Evolutionary conservation across 2,797 vertebrate genomes (phyloP).

Genomic region (Acanthurus leucopareius): DNA sequence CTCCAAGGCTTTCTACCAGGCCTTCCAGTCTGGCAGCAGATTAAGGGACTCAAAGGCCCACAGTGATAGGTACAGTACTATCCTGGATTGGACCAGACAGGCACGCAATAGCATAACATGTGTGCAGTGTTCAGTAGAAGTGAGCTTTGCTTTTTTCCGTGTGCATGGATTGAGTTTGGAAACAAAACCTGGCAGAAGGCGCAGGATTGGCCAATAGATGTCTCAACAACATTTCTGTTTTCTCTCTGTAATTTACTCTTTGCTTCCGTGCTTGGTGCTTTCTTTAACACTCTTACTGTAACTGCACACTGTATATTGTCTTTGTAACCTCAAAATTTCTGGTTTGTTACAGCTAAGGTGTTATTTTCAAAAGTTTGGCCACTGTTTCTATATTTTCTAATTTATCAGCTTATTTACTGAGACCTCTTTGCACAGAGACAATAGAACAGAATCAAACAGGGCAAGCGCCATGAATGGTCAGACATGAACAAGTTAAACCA

Average conservation of each 20-base stretch:
- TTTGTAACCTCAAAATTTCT: background rate
- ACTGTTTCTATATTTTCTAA: background rate
- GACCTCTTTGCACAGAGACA: slow-evolving; percentile 12
- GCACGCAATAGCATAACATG: slow-evolving; percentile 72
- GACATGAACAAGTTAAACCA: slow-evolving; percentile 16
- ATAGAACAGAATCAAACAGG: background rate
- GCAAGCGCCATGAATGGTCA: slow-evolving; percentile 13
- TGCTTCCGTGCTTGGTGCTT: slow-evolving; percentile 1
- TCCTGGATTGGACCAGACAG: slow-evolving; percentile 79
- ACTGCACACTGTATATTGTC: slow-evolving; percentile 12
- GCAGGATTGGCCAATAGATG: slow-evolving; percentile 50
- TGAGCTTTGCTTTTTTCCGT: slow-evolving; percentile 73
- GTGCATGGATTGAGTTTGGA: slow-evolving; percentile 79
- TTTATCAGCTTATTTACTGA: background rate
- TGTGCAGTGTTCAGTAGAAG: slow-evolving; percentile 73
- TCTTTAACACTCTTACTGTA: background rate
- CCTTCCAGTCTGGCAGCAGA: slow-evolving; percentile 94
- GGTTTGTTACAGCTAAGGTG: slow-evolving; percentile 27
- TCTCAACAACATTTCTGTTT: slow-evolving; percentile 24
- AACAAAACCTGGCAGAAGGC: slow-evolving; percentile 66
- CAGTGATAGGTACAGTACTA: slow-evolving; percentile 94
- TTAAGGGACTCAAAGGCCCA: slow-evolving; percentile 93
- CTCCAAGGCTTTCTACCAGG: slow-evolving; percentile 97
- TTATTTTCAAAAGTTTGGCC: slow-evolving; percentile 36
- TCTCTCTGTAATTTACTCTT: slow-evolving; percentile 26